Conservation (phyloP, 2,797 vertebrate species). For the Crypturellus tataupa region DNA sequence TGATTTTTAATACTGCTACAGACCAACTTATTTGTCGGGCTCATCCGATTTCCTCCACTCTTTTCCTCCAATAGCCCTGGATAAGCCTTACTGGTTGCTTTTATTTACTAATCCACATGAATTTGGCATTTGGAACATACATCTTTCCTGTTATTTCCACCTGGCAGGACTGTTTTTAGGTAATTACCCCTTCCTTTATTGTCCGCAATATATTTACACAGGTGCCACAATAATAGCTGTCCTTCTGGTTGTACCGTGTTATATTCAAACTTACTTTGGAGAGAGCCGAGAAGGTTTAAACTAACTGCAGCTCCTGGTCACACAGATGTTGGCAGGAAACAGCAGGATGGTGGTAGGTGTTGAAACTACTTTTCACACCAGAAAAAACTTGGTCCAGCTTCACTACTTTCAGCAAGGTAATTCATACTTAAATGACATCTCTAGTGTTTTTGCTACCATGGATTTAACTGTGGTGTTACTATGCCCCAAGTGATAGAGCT, state of each 20-base stretch:
- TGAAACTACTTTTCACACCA: accelerated
- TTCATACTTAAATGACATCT: not conserved
- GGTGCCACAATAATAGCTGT: not conserved
- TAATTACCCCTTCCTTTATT: not conserved
- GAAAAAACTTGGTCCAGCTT: not conserved
- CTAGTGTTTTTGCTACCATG: not conserved
- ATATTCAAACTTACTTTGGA: not conserved
- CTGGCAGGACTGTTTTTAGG: not conserved
- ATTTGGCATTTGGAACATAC: not conserved
- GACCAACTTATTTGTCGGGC: not conserved
- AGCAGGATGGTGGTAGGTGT: not conserved
- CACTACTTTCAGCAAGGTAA: not conserved
- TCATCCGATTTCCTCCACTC: not conserved
- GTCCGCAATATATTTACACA: not conserved
- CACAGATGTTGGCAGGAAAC: not conserved
- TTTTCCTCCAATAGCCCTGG: not conserved
- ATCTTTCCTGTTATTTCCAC: not conserved
- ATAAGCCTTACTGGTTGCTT: not conserved
- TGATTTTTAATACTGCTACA: not conserved
- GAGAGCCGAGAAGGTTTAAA: not conserved
- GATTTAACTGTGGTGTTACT: not conserved
- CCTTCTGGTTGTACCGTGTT: not conserved
- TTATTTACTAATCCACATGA: not conserved
- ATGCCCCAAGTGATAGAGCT: not conserved
- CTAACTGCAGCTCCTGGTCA: not conserved